Evolutionary conservation across 2,797 vertebrate genomes (phyloP), one percentile per base, ranked within the genome.

Genomic region (Propithecus deckenii): DNA sequence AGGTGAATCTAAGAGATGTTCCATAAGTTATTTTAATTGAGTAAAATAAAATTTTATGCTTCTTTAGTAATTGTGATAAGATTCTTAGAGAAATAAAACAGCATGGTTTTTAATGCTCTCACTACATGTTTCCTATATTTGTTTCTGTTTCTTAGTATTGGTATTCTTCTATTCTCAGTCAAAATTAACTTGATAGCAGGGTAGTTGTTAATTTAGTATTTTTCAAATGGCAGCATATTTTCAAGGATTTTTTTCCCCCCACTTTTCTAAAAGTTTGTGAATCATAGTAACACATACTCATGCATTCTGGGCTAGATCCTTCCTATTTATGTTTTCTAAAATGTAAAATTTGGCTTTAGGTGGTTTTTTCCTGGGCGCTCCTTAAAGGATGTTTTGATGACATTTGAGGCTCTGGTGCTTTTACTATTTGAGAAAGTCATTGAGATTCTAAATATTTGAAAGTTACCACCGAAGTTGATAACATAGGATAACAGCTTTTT

Each of bases 21-120:
- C 35, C 12, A 0, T 89, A 74, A 78, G 67, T 92, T 55, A 55
- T 18, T 57, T 57, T 50, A 65, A 65, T 65, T 65, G 67, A 91
- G 30, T 94, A 50, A 89, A 97, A 63, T 94, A 63, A 86, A 90
- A 8, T 74, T 35, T 74, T 79, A 83, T n/a, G 30, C 6, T 74
- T 74, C 48, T 94, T 94, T 78, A 76, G 23, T 86, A 65, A 72
- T 86, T 86, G 59, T 88, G 43, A 14, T 86, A 63, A 96, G 14
- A 32, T 81, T 86, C 35, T 92, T 80, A 59, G n/a, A 87, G 87
- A 86, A 86, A 75, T 63, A n/a, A 63, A 63, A 63, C 2, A 5
- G 48, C 18, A 25, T 87, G 52, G 11, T 78, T 93, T 96, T 93
- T 93, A 67, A 94, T 57, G n/a, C 8, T 13, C 4, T 13, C 4